Conservation (phyloP, 2,113 vertebrate species). For the Boulengeromyrus knoepffleri region DNA sequence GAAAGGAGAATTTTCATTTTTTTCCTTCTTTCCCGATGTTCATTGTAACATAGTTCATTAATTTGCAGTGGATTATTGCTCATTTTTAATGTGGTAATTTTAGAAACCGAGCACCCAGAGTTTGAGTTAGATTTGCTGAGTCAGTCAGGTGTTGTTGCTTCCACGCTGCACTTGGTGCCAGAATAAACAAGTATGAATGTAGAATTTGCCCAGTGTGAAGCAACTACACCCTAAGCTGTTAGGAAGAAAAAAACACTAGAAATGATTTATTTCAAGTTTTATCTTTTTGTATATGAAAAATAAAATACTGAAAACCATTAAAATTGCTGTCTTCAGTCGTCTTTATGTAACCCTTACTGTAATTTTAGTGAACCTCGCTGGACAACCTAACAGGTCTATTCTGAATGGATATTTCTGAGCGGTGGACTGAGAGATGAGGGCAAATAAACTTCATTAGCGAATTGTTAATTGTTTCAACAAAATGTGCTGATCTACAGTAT, state of each 20-base stretch:
- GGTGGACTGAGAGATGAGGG: background rate
- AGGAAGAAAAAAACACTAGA: conserved; percentile 21
- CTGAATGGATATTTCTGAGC: background rate
- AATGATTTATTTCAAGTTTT: conserved; percentile 28
- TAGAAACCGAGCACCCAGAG: conserved; percentile 70
- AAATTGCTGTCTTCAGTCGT: background rate
- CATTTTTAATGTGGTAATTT: conserved; percentile 84
- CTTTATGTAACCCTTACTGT: background rate
- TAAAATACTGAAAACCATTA: conserved; percentile 23
- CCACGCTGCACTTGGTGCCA: conserved; percentile 70
- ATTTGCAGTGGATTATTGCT: conserved; percentile 80
- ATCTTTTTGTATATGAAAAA: conserved; percentile 30
- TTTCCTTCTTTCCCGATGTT: conserved; percentile 47
- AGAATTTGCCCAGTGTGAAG: conserved; percentile 38
- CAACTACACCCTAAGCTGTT: conserved; percentile 18
- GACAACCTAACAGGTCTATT: background rate
- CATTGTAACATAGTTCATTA: conserved; percentile 75
- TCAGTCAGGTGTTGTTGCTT: conserved; percentile 69
- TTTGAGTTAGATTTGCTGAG: conserved; percentile 72
- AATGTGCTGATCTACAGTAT: background rate
- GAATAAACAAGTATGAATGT: conserved; percentile 88
- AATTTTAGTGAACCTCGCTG: background rate
- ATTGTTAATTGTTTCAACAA: background rate
- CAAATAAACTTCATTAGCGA: background rate
- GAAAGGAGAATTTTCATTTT: conserved; percentile 55